Evolutionary conservation across 2,113 vertebrate genomes (phyloP), one percentile per base, ranked within the genome.

Genomic region (Pan paniscus): DNA sequence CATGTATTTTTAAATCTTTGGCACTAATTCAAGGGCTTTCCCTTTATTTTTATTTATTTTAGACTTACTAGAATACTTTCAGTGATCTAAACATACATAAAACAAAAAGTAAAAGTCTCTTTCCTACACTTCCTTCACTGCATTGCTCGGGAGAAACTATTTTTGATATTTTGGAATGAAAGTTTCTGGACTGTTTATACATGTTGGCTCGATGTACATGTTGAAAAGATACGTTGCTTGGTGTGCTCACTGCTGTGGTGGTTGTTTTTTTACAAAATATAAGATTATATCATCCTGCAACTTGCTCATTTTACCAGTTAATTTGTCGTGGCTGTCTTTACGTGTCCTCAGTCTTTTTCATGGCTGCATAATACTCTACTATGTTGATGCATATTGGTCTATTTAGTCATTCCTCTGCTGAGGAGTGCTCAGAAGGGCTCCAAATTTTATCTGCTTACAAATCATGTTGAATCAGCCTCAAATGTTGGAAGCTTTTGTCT

Each of bases 151-250:
- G 12, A 90, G 43, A 80, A 94, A 61, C 59, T 55, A 17, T 13
- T 89, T 96, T 89, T 83, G 25, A 46, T 92, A 64, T 52, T 84
- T 96, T 59, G 14, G n/a, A 89, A 95, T 80, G 46, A 94, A 73
- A 48, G 8, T 50, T 81, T 95, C 1, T 0, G 48, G 48, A 81
- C 64, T 67, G 1, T 93, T 80, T 78, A 67, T 27, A 81, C 5
- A 8, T 61, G 4, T 70, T 18, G 9, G n/a, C n/a, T 91, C 38
- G 40, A 2, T 30, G 8, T 55, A 1, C n/a, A 52, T 48, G 25
- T 38, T 43, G 48, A 88, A 81, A 81, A 40, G 8, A n/a, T 75
- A 22, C 32, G 30, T 78, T 70, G 43, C 35, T 75, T 88, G 48
- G 38, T 67, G 38, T 78, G 35, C 22, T 4, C 12, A 94, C 17